Base-by-base conservation (phyloP, 2,797 vertebrate species). In the Pyrocephalus nanus region DNA sequence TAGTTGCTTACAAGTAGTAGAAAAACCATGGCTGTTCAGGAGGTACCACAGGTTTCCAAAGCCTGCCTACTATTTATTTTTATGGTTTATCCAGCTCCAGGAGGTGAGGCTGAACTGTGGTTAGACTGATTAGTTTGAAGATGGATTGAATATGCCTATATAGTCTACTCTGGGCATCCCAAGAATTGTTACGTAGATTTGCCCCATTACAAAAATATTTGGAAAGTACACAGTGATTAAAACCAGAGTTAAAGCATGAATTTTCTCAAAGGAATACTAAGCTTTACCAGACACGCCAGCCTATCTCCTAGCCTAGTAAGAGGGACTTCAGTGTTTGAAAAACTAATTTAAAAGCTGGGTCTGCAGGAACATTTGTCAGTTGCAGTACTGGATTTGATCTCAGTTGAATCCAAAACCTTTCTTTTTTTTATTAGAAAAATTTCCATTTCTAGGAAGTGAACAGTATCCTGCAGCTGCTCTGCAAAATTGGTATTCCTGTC, bases 401-500 rank as follows among this genome's bases (percentile, higher is more conserved):
- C 50, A 45, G 61, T 22, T 91, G 69, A 93, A 88, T 90, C 38
- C 32, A 74, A 86, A 91, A 18, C 25, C 15, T 65, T 30, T 43
- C 15, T 27, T 30, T 29, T 60, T 40, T 23, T 51, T 58, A n/a
- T 55, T 2, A 19, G 9, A 36, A 58, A 58, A 53, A 16, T 2
- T 8, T 42, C 72, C 8, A 30, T 62, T 77, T 93, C 76, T 81
- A 54, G 54, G 75, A 88, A 92, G 48, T 85, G 64, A 92, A 47
- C 65, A 62, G 76, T 83, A 69, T 90, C 87, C 61, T 90, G n/a
- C 70, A 86, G 62, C 86, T 94, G 70, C 47, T 95, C 51, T 86
- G 54, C 73, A 84, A 80, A 88, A 88, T 86, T 78, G 22, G 10
- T 88, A 88, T 95, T 95, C 76, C 42, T 66, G 12, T 95, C 92